phyloP scores from a whole-genome alignment of 1,140 invertebrate genomes.

The Phocides pigmalion region DNA sequence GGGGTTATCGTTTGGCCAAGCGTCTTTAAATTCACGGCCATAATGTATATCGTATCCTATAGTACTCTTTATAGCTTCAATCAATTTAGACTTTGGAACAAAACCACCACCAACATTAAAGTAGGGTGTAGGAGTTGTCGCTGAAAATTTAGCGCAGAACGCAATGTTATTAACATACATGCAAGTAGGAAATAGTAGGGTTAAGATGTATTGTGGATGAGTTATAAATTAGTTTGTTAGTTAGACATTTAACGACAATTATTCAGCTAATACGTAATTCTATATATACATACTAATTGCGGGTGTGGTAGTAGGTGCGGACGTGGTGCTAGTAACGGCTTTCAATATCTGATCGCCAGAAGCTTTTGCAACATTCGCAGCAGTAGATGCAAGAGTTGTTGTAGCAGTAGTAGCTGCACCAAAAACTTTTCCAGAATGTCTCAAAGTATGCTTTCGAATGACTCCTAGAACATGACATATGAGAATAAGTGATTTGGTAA shows the following conservation, averaged over 20 bases:
- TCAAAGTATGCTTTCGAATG: constrained; percentile 77
- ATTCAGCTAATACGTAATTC: constrained; percentile 4
- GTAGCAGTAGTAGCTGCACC: constrained; percentile 69
- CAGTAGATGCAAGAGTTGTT: constrained; percentile 73
- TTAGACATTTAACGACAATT: constrained; percentile 27
- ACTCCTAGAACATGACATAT: constrained; percentile 57
- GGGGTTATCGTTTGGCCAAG: constrained; percentile 81
- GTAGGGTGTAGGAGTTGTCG: constrained; percentile 72
- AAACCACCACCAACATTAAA: constrained; percentile 70
- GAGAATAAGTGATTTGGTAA: not conserved
- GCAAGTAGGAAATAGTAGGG: constrained; percentile 49
- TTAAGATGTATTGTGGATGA: constrained; percentile 35
- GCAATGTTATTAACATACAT: constrained; percentile 63
- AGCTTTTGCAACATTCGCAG: constrained; percentile 73
- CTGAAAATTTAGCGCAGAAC: constrained; percentile 75
- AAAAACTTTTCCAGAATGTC: constrained; percentile 77
- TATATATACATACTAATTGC: constrained; percentile 70
- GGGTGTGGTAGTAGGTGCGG: constrained; percentile 74
- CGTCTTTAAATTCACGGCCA: constrained; percentile 65
- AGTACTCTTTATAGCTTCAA: constrained; percentile 73
- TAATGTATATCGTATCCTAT: constrained; percentile 71
- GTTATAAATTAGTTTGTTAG: constrained; percentile 17
- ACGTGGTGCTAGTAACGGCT: constrained; percentile 77
- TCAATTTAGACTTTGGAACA: constrained; percentile 72
- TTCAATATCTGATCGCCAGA: constrained; percentile 81